Percentiles rank a stretch among this genome's conserved stretches.
Evolutionary conservation across 2,113 vertebrate genomes (phyloP).

Genomic region (Ophiodon elongatus): DNA sequence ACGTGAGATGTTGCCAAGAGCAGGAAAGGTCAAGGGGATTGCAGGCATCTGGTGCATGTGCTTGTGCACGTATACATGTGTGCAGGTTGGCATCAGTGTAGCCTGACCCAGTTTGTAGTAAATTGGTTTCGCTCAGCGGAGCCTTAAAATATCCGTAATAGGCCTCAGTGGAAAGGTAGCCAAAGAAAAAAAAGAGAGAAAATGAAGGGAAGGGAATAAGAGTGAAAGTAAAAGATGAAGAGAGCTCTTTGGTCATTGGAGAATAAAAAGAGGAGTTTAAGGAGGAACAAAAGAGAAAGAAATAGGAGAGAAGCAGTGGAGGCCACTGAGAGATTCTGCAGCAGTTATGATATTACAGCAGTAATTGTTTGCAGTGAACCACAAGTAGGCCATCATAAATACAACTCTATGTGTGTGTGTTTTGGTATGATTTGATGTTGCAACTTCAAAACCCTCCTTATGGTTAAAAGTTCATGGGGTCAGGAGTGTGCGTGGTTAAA

Average conservation of each 20-base stretch:
- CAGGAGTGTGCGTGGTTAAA: constrained; percentile 70
- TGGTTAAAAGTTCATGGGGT: constrained; percentile 84
- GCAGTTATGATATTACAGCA: constrained; percentile 80
- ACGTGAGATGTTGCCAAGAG: constrained; percentile 32
- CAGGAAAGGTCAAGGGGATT: constrained; percentile 39
- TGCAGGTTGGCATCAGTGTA: constrained; percentile 82
- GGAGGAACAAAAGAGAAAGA: constrained; percentile 15
- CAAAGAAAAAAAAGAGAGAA: constrained; percentile 30
- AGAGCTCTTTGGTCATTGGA: constrained; percentile 3
- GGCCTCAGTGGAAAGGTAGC: constrained; percentile 72
- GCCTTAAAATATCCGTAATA: constrained; percentile 81
- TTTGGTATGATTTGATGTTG: constrained; percentile 52
- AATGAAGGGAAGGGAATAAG: constrained; percentile 2
- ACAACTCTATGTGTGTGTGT: constrained; percentile 53
- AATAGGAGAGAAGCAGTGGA: background rate
- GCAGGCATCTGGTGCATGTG: constrained; percentile 54
- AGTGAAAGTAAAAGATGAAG: constrained; percentile 2
- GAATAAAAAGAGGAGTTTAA: constrained; percentile 19
- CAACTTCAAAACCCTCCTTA: constrained; percentile 69
- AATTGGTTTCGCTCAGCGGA: constrained; percentile 82
- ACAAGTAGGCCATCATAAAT: constrained; percentile 59
- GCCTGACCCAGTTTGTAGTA: constrained; percentile 68
- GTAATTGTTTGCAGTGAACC: constrained; percentile 85
- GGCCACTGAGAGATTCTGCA: constrained; percentile 51
- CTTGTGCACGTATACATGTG: constrained; percentile 80